Evolutionary conservation across 2,113 vertebrate species (phyloP).

Genomic region (Carettochelys insculpta): DNA sequence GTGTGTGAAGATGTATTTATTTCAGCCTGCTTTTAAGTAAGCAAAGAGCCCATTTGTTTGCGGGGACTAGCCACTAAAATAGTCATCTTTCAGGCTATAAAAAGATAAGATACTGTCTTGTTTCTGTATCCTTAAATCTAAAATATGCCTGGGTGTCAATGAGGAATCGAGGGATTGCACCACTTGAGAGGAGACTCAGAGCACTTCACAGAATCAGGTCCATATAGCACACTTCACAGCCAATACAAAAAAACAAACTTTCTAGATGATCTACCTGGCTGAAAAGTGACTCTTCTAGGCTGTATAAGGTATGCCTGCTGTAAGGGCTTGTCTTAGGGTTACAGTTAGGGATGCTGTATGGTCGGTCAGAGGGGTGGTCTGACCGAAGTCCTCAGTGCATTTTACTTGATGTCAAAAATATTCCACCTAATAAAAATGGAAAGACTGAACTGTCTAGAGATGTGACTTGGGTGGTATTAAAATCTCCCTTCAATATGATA

Average conservation of each 20-base stretch:
- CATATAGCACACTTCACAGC: background rate
- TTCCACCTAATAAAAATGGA: background rate
- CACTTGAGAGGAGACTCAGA: background rate
- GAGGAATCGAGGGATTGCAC: background rate
- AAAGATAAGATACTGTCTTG: background rate
- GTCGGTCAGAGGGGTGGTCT: background rate
- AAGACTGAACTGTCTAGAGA: background rate
- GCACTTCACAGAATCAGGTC: background rate
- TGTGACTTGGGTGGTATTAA: background rate
- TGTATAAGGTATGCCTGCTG: background rate
- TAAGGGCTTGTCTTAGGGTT: background rate
- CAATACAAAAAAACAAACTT: background rate
- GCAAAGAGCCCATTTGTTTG: background rate
- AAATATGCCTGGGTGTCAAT: background rate
- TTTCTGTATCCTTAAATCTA: background rate
- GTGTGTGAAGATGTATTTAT: background rate
- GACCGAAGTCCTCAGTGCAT: background rate
- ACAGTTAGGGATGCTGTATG: background rate
- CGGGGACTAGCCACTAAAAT: background rate
- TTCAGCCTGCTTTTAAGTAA: background rate
- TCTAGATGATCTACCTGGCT: background rate
- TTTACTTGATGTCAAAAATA: background rate
- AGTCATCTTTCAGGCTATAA: rapidly evolving
- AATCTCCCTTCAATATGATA: background rate
- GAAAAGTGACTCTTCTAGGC: background rate